Evolutionary conservation across 2,113 vertebrate species (phyloP).

Genomic region (Spea bombifrons): DNA sequence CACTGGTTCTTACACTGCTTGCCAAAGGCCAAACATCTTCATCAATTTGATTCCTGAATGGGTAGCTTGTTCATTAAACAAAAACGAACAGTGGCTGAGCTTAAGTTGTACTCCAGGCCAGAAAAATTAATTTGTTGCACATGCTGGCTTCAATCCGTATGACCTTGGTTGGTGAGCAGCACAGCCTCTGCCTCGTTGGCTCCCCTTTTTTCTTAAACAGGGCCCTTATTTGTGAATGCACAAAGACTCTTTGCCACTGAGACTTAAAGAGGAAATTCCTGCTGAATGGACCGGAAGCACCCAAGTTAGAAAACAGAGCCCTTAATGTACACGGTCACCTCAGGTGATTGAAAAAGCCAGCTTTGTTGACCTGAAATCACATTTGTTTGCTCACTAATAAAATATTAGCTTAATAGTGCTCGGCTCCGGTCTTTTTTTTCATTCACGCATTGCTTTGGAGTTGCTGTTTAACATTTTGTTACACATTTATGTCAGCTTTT

Average conservation of each 20-base stretch:
- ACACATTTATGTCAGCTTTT: background rate
- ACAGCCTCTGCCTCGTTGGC: background rate
- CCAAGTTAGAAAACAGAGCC: background rate
- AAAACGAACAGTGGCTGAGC: constrained; percentile 59
- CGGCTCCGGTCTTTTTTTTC: background rate
- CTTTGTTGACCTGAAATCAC: constrained; percentile 9
- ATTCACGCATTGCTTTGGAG: background rate
- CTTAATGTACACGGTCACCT: background rate
- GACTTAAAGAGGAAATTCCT: constrained; percentile 1
- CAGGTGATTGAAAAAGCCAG: background rate
- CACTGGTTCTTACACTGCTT: constrained; percentile 2
- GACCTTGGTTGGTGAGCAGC: background rate
- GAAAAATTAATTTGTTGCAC: constrained; percentile 58
- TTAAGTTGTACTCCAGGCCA: constrained; percentile 55
- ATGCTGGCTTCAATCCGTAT: constrained; percentile 21
- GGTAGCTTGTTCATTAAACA: constrained; percentile 65
- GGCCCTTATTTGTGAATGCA: constrained; percentile 4
- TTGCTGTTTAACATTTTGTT: background rate
- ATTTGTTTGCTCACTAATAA: constrained; percentile 17
- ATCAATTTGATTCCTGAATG: constrained; percentile 65
- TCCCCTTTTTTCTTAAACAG: constrained; percentile 5
- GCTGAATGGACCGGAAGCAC: background rate
- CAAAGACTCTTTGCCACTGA: background rate
- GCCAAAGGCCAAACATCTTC: constrained; percentile 66
- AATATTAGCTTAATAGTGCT: background rate